phyloP scores from a whole-genome alignment of 2,888 invertebrate species.

The Orchestes rusci region DNA sequence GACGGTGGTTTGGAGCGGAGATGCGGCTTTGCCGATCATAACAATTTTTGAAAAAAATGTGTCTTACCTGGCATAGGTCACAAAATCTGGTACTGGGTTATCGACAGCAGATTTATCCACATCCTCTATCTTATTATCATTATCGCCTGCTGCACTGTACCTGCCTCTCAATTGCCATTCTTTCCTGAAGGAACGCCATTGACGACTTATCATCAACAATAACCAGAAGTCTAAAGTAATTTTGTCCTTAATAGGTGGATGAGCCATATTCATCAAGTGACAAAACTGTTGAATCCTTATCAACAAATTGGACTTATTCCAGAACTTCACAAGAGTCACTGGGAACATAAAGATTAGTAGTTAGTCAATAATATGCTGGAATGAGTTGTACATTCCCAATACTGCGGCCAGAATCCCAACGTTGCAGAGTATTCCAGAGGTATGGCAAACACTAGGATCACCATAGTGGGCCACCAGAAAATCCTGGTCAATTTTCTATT shows the following conservation, averaged over 20 bases:
- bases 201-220: constrained; percentile 11
- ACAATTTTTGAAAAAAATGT: too few species aligned
- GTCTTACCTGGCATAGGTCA: constrained; percentile 18
- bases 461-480: constrained; percentile 9
- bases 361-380: background rate
- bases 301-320: constrained; percentile 15
- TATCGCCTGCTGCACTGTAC: constrained; percentile 12
- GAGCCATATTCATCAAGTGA: constrained; percentile 17
- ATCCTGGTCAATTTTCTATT: constrained; percentile 3
- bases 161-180: constrained; percentile 1
- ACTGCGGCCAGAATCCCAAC: constrained; percentile 15
- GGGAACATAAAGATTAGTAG: background rate
- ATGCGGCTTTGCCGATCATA: too few species aligned
- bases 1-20: too few species aligned
- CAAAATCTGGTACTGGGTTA: constrained; percentile 23
- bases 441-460: constrained; percentile 2
- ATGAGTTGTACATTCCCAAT: constrained; percentile 12
- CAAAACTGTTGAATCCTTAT: constrained; percentile 19
- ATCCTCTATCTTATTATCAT: constrained; percentile 10
- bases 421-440: constrained; percentile 14
- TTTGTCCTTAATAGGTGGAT: constrained; percentile 15
- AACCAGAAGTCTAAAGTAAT: constrained; percentile 15
- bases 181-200: constrained; percentile 12
- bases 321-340: constrained; percentile 11
- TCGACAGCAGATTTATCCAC: constrained; percentile 9